phyloP scores from a whole-genome alignment of 2,113 vertebrate genomes.

The Antigone vipio region DNA sequence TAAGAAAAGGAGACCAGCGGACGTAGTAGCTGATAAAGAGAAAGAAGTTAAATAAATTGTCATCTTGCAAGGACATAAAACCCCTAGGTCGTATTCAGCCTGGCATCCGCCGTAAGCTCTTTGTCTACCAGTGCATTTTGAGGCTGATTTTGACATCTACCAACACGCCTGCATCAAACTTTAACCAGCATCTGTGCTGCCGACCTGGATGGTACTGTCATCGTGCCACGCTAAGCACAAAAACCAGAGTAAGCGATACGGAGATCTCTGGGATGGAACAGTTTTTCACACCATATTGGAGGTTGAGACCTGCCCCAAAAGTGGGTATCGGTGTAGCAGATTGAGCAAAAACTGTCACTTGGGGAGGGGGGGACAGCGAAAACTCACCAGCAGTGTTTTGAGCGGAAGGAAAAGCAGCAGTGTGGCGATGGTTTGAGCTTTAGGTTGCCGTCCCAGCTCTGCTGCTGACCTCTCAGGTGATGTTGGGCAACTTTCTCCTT shows the following conservation, averaged over 20 bases:
- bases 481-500: not conserved
- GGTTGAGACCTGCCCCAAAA: not conserved
- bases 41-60: not conserved
- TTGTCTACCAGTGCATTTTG: accelerated
- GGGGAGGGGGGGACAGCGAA: not conserved
- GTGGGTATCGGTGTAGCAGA: not conserved
- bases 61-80: not conserved
- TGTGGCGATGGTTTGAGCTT: not conserved
- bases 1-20: not conserved
- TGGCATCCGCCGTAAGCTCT: not conserved
- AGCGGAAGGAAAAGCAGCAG: not conserved
- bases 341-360: not conserved
- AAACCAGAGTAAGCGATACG: not conserved
- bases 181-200: not conserved
- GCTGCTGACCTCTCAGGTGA: not conserved
- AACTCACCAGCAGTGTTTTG: not conserved
- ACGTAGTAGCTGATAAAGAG: not conserved
- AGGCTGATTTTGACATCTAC: not conserved
- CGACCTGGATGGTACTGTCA: not conserved
- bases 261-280: not conserved
- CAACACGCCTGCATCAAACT: not conserved
- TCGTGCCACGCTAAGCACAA: not conserved
- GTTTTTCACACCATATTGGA: not conserved
- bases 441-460: not conserved
- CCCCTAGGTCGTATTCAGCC: not conserved